Evolutionary conservation across 2,113 vertebrate genomes (phyloP).

Genomic region (Uropsilus gracilis): DNA sequence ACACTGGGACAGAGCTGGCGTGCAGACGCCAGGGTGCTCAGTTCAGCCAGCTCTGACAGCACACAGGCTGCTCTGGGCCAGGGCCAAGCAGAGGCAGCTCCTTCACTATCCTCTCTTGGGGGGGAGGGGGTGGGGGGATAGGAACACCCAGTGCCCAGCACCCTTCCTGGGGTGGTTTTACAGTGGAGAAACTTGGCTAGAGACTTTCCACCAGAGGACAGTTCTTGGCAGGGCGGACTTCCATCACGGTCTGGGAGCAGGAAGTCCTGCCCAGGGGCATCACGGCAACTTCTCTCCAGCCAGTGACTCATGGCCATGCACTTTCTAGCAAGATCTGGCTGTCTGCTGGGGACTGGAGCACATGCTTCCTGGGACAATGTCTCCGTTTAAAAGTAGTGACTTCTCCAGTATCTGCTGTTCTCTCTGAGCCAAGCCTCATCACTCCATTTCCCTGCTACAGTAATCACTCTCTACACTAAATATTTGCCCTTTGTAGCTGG

Average conservation of each 20-base stretch:
- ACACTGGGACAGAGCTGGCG: not conserved
- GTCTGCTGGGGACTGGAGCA: not conserved
- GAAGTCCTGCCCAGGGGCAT: not conserved
- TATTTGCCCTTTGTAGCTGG: not conserved
- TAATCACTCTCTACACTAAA: slow-evolving; percentile 42
- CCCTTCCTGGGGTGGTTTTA: not conserved
- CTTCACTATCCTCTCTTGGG: too few species aligned
- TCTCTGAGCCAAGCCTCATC: not conserved
- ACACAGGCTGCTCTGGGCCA: not conserved
- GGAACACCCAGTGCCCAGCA: not conserved
- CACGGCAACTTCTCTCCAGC: not conserved
- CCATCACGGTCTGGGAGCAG: not conserved
- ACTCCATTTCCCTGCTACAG: not conserved
- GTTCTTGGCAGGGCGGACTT: not conserved
- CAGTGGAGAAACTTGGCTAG: not conserved
- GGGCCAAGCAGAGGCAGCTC: not conserved
- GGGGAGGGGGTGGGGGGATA: too few species aligned
- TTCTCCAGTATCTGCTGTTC: not conserved
- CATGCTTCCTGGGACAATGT: not conserved
- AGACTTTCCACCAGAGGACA: not conserved
- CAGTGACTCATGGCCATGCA: not conserved
- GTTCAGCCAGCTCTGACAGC: not conserved
- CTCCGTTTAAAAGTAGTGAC: not conserved
- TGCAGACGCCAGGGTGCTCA: not conserved
- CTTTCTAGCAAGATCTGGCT: slow-evolving; percentile 13